Base-by-base conservation (phyloP, 2,113 vertebrate genomes). In the Mastomys natalensis region DNA sequence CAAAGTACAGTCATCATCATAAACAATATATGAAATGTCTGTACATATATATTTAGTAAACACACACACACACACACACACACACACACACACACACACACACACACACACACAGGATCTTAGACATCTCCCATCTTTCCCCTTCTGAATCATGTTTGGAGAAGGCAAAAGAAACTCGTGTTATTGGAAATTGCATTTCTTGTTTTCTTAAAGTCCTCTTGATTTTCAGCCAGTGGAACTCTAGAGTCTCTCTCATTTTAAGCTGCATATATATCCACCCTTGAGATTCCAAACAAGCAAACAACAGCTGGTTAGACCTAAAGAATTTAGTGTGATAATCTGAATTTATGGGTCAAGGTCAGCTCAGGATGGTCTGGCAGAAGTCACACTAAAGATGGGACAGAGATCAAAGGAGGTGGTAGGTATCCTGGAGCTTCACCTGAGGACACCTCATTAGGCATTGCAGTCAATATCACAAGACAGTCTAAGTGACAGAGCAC, bases 361-460 rank as follows among this genome's bases (percentile, higher is more conserved):
- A 8, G 16, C 78, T 48, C 13, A 6, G 5, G 7, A 37, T 13
- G 31, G 31, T 29, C 0, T 7, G 17, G 19, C 15, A 17, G 9
- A 64, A 45, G 45, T 72, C 53, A 16, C 4, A 7, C 22, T 40
- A 66, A 93, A 29, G 84, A 53, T 16, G 12, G 10, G 68, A 9
- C 7, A 22, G 43, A 1, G 6, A 48, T 37, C 53, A 9, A 37
- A 34, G n/a, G 1, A 80, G 62, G 48, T 31, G 16, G 15, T 10
- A 13, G n/a, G 11, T 0, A 16, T 87, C 51, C 43, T 34, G 0
- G 24, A 68, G 40, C 26, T 87, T 1, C 43, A 7, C 34, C 34
- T 40, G 29, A 19, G 15, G 9, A 34, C 4, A 0, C 51, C 64
- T 1, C 3, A 0, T 37, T 24, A n/a, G 81, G 11, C 26, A 58